Base-by-base conservation (phyloP, 1,140 invertebrate genomes). In the Chlorops oryzae region DNA sequence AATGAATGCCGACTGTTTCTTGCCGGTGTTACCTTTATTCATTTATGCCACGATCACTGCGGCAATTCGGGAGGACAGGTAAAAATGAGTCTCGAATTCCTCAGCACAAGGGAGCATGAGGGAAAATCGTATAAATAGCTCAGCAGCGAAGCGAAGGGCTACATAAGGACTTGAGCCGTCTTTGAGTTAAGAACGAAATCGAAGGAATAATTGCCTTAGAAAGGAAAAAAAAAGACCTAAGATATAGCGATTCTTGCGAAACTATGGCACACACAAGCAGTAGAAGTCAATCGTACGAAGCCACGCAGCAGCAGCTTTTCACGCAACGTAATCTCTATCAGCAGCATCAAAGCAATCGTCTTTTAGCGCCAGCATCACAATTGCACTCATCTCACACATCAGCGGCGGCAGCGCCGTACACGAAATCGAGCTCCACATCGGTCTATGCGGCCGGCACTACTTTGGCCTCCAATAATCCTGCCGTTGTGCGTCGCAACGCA, bases 401-500 rank as follows among this genome's bases (percentile, higher is more conserved):
- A 37, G 25, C 28, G 6, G 20, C 37, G 13, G 7, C 39, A 40
- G 27, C 12, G n/a, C 4, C 13, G 0, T 3, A 4, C 21, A 13
- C 21, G 4, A 32, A 37, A 17, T 18, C 20, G 15, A 27, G 2
- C 5, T 48, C 21, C 6, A 32, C 21, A 17, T 18, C 20, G 15
- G 23, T 3, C 5, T 48, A 49, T 6, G 57, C 55, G n/a, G 61
- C 57, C 22, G 48, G 52, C 43, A 50, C 52, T n/a, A 53, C 55
- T n/a, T 65, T 53, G 39, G 51, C 48, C n/a, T 53, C 51, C 20
- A 53, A 53, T 23, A 54, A 54, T 43, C 80, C 88, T 7, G 86
- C 90, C 1, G 92, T 96, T 3, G 88, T 90, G 1, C 76, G 92
- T 40, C 80, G 93, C 54, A 96, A 97, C 74, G 92, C 93, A 21